Conservation (phyloP, 1,140 invertebrate species). For the Rhagoletis zephyria region DNA sequence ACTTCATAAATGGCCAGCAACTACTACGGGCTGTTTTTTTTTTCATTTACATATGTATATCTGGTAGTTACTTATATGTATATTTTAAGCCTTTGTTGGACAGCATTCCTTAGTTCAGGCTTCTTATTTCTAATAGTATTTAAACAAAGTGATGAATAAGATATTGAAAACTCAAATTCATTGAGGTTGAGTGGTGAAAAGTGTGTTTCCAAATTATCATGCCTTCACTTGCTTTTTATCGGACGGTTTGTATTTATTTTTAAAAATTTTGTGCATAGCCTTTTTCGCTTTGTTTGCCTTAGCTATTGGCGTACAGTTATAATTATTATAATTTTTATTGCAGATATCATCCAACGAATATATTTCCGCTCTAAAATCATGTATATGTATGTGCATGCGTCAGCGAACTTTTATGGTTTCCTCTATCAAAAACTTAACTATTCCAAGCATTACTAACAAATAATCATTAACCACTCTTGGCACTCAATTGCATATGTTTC, state of each 20-base stretch:
- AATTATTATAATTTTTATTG: constrained; percentile 17
- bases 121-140: not conserved
- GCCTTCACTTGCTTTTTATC: not conserved
- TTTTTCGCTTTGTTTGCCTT: not conserved
- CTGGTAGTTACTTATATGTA: no score
- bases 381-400: not conserved
- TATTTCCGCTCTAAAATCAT: constrained; percentile 52
- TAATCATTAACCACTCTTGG: not conserved
- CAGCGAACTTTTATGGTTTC: not conserved
- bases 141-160: not conserved
- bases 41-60: no score
- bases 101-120: not conserved
- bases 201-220: not conserved
- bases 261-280: not conserved
- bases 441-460: not conserved
- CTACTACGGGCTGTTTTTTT: no score
- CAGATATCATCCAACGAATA: constrained; percentile 54
- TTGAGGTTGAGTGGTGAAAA: not conserved
- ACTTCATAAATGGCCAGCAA: no score
- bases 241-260: constrained; percentile 28
- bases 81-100: not conserved
- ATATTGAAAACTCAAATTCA: not conserved
- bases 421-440: not conserved
- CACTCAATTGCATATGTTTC: not conserved
- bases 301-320: not conserved